phyloP scores from a whole-genome alignment of 1,140 invertebrate species.

The Bilobella aurantiaca region DNA sequence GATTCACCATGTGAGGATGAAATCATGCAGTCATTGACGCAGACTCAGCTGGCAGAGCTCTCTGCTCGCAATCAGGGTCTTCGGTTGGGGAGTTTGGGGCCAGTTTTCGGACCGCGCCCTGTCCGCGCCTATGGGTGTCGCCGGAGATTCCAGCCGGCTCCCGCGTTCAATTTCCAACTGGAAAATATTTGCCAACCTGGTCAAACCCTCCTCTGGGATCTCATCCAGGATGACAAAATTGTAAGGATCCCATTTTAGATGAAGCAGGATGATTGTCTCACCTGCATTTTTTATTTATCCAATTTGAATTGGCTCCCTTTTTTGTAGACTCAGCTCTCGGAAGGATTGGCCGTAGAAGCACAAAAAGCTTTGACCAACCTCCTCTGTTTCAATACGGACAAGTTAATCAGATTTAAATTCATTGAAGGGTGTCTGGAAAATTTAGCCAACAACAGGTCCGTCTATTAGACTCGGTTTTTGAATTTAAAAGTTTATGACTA shows the following conservation, averaged over 20 bases:
- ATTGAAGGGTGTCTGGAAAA: slow-evolving; percentile 89
- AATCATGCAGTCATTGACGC: slow-evolving; percentile 61
- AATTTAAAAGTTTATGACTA: no score
- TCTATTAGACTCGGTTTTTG: no score
- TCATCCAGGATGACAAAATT: slow-evolving; percentile 83
- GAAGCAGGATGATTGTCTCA: background rate
- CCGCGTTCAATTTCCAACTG: slow-evolving; percentile 39
- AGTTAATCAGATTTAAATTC: slow-evolving; percentile 79
- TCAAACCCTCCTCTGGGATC: slow-evolving; percentile 84
- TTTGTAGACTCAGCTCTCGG: slow-evolving; percentile 70
- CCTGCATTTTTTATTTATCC: no score
- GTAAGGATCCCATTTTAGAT: background rate
- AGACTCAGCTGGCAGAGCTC: slow-evolving; percentile 36
- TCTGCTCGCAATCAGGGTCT: slow-evolving; percentile 18
- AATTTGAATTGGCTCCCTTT: no score
- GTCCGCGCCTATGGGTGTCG: slow-evolving; percentile 18
- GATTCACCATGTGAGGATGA: slow-evolving; percentile 80
- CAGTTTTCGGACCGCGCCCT: slow-evolving; percentile 25
- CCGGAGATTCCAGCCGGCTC: slow-evolving; percentile 16
- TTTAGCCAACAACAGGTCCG: slow-evolving; percentile 69
- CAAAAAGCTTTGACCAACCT: slow-evolving; percentile 81
- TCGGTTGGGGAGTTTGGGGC: slow-evolving; percentile 12
- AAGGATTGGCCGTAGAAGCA: slow-evolving; percentile 76
- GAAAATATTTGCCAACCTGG: slow-evolving; percentile 76
- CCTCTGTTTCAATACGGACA: slow-evolving; percentile 78